A percentile compares a stretch with the other conserved stretches of the same genome.
phyloP scores from a whole-genome alignment of 2,888 invertebrate species.

The Deilephila porcellus region DNA sequence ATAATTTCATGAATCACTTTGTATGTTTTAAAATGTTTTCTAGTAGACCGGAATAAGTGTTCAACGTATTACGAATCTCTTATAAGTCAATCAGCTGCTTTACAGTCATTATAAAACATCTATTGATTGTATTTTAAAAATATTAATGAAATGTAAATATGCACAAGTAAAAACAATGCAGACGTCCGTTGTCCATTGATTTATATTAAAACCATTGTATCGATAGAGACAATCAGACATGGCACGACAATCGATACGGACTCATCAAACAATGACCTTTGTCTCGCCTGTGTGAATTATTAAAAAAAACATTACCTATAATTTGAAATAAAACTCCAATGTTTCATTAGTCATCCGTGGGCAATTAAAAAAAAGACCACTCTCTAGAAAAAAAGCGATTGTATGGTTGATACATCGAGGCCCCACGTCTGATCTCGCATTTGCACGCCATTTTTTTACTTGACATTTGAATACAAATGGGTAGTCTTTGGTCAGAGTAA shows the following conservation, averaged over 20 bases:
- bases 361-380: too few relatives aligned
- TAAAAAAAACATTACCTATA: not conserved
- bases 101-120: not conserved
- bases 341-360: not conserved
- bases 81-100: too few relatives aligned
- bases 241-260: conserved; percentile 14
- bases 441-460: too few relatives aligned
- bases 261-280: conserved; percentile 21
- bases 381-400: too few relatives aligned
- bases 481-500: too few relatives aligned
- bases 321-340: not conserved
- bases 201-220: conserved; percentile 18
- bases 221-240: conserved; percentile 21
- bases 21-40: too few relatives aligned
- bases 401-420: too few relatives aligned
- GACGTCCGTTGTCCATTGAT: not conserved
- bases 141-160: conserved; percentile 4
- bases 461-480: too few relatives aligned
- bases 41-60: too few relatives aligned
- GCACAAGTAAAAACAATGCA: not conserved
- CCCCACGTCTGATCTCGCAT: too few relatives aligned
- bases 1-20: not conserved
- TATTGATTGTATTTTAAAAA: conserved; percentile 6
- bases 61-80: too few relatives aligned
- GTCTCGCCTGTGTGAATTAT: not conserved